Evolutionary conservation across 1,140 invertebrate genomes (phyloP).

Genomic region (Chionoecetes opilio): DNA sequence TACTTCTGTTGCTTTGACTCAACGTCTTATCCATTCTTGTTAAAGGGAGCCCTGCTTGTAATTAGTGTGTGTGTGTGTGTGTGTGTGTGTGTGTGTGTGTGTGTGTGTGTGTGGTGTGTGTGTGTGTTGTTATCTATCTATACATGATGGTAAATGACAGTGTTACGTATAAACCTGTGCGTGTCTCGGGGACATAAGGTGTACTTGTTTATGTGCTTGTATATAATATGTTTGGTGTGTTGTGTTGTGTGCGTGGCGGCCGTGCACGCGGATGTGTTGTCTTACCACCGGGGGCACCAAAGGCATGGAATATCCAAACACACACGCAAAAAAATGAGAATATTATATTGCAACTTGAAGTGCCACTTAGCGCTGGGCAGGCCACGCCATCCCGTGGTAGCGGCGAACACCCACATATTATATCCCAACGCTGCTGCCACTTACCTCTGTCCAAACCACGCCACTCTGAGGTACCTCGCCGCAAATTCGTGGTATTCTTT

Average conservation of each 20-base stretch:
- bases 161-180: not conserved
- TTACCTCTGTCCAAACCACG: conserved; percentile 62
- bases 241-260: not conserved
- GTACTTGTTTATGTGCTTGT: not conserved
- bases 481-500: conserved; percentile 61
- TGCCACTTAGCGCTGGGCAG: conserved; percentile 37
- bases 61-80: conserved; percentile 10
- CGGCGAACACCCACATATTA: conserved; percentile 56
- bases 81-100: conserved; percentile 27
- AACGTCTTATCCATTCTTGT: not conserved
- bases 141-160: conserved; percentile 19
- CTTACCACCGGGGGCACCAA: not conserved
- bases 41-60: not conserved
- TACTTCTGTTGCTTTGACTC: not conserved
- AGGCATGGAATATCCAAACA: conserved; percentile 46
- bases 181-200: not conserved
- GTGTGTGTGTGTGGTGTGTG: conserved; percentile 25
- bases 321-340: conserved; percentile 52
- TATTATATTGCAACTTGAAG: conserved; percentile 56
- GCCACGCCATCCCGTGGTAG: conserved; percentile 51
- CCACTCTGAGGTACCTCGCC: conserved; percentile 53
- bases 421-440: conserved; percentile 33
- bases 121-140: conserved; percentile 20
- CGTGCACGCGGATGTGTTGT: not conserved
- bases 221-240: not conserved